Conservation (phyloP, 1,140 invertebrate genomes). For the Drosophila repletoides region DNA sequence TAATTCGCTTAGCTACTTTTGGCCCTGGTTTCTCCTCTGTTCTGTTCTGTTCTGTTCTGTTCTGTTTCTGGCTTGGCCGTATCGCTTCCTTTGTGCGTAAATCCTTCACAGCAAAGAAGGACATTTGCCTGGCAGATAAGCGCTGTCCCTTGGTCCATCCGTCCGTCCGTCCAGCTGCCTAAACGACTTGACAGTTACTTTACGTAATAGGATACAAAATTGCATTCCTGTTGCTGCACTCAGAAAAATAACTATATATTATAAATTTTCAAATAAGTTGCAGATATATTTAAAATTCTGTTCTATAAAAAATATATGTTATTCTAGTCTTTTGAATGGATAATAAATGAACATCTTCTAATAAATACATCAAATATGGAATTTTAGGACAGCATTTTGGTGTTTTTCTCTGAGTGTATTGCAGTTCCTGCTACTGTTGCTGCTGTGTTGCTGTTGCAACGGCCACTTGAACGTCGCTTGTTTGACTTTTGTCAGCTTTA, state of each 20-base stretch:
- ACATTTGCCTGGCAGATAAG: slow-evolving; percentile 70
- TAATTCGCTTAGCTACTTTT: slow-evolving; percentile 80
- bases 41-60: no score
- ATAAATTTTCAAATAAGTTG: no score
- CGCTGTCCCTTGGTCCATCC: slow-evolving; percentile 19
- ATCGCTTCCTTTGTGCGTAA: slow-evolving; percentile 65
- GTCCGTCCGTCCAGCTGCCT: slow-evolving; percentile 36
- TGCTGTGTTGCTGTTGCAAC: slow-evolving; percentile 7
- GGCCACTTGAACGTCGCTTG: slow-evolving; percentile 54
- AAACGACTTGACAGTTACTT: slow-evolving; percentile 63
- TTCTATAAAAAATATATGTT: no score
- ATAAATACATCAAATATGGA: no score
- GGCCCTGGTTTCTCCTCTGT: no score
- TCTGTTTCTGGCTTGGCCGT: slow-evolving; percentile 26
- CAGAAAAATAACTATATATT: no score
- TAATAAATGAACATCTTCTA: no score
- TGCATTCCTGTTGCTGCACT: no score
- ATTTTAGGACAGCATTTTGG: no score
- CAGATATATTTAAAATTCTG: no score
- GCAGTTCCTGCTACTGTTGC: background rate
- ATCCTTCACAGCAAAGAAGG: slow-evolving; percentile 56
- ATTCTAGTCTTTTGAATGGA: no score
- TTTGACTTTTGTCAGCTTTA: slow-evolving; percentile 72
- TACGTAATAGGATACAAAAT: slow-evolving; percentile 75
- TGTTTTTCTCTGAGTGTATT: no score